Conservation (phyloP, 2,797 vertebrate genomes). For the Thaleichthys pacificus region DNA sequence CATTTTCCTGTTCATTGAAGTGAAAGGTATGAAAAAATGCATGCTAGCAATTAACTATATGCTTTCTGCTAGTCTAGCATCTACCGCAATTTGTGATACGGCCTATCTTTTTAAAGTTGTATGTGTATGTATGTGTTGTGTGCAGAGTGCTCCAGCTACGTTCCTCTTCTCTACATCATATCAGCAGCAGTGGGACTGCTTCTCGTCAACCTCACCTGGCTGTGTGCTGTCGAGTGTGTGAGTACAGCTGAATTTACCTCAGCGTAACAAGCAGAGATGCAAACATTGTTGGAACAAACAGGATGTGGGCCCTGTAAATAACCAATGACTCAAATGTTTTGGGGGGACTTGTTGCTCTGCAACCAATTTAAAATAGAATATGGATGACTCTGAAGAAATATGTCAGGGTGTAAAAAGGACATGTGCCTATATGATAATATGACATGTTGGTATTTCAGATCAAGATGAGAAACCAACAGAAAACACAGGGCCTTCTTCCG, state of each 20-base stretch:
- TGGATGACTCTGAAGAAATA: not conserved
- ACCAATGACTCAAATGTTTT: too few species aligned
- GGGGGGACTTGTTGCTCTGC: not conserved
- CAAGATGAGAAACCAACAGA: conserved; percentile 10
- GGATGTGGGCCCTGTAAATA: too few species aligned
- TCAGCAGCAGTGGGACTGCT: conserved; percentile 50
- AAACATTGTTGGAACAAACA: too few species aligned
- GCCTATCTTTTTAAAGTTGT: not conserved
- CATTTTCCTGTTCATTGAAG: conserved; percentile 58
- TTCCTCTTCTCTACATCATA: conserved; percentile 56
- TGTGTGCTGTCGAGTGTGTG: conserved; percentile 55
- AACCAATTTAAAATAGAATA: not conserved
- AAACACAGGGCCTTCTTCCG: conserved; percentile 17
- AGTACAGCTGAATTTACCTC: conserved; percentile 39
- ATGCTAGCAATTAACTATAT: not conserved
- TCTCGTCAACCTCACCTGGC: conserved; percentile 46
- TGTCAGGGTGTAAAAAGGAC: not conserved
- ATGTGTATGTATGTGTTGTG: conserved; percentile 18
- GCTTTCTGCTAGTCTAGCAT: not conserved
- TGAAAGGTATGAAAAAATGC: conserved; percentile 47
- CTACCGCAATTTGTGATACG: too few species aligned
- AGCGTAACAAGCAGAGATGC: not conserved
- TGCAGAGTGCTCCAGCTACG: conserved; percentile 57
- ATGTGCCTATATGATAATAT: not conserved
- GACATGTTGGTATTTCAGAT: conserved; percentile 17